Evolutionary conservation across 2,888 invertebrate species (phyloP).

Genomic region (Microctonus hyperodae): DNA sequence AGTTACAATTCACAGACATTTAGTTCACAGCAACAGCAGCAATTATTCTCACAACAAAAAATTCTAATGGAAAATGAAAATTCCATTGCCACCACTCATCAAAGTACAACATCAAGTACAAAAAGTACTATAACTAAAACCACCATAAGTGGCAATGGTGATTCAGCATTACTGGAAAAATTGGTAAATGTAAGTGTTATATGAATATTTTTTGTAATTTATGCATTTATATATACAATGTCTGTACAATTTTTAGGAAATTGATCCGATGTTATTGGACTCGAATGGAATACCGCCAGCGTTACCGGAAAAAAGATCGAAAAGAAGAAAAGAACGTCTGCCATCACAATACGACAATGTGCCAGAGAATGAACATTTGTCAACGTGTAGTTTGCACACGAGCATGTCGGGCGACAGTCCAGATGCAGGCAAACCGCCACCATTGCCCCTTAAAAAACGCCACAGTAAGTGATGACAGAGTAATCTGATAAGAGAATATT

Average conservation of each 20-base stretch:
- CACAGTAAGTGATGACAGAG: conserved; percentile 81
- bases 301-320: conserved; percentile 70
- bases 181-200: conserved; percentile 58
- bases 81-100: conserved; percentile 52
- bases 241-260: conserved; percentile 47
- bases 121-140: conserved; percentile 54
- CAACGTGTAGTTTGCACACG: conserved; percentile 59
- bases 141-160: conserved; percentile 50
- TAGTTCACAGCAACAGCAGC: conserved; percentile 57
- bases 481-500: conserved; percentile 28
- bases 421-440: conserved; percentile 79
- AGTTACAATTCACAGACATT: conserved; percentile 61
- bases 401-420: conserved; percentile 59
- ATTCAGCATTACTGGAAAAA: conserved; percentile 56
- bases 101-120: conserved; percentile 51
- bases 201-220: conserved; percentile 48
- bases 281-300: conserved; percentile 65
- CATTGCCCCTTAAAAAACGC: conserved; percentile 90
- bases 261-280: conserved; percentile 48
- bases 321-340: conserved; percentile 67
- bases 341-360: conserved; percentile 79
- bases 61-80: conserved; percentile 55
- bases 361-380: conserved; percentile 65
- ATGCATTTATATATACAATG: conserved; percentile 21
- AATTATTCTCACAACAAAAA: conserved; percentile 56